Evolutionary conservation across 1,140 invertebrate species (phyloP), one percentile per base, ranked within the genome.

Genomic region (Procambarus clarkii): DNA sequence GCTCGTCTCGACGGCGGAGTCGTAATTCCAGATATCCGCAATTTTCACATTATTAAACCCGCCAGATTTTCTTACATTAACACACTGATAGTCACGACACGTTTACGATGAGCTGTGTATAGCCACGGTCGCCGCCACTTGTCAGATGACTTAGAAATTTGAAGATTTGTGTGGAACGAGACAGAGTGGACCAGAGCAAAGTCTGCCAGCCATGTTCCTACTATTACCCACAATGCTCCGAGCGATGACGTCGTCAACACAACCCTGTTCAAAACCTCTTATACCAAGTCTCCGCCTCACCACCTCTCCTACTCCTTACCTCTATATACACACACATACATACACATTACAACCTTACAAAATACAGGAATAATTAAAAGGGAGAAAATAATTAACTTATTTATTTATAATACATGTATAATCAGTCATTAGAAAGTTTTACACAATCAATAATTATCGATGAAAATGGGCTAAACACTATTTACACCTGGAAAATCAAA

Each of bases 221-320:
- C 90, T 83, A 77, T 79, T 87, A 91, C 90, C 90, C 90, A 91
- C 90, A 91, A 91, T 86, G 58, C 90, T 86, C 90, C 58, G 90
- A 60, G n/a, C 58, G 15, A 58, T 91, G 90, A 91, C 90, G 90
- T 87, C 64, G 78, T 80, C 50, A 58, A 45, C 82, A 54, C 74
- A 45, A 21, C 85, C n/a, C 7, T 21, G 24, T 81, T 80, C 50
- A 76, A 83, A 91, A 84, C 83, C 45, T 45, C 83, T 48, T 13
- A 71, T 45, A 21, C 45, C 21, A 69, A 13, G 13, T 21, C 21
- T 18, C 64, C 21, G 21, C 64, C 64, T 5, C 21, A 69, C 7
- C 4, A 54, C 50, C 50, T 54, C 8, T 7, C 4, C 13, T 54
- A 7, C 13, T 3, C 50, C 13, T 13, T 3, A 54, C 50, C 50